Evolutionary conservation across 2,888 invertebrate genomes (phyloP), one percentile per base, ranked within the genome.

Genomic region (Tachina lurida): DNA sequence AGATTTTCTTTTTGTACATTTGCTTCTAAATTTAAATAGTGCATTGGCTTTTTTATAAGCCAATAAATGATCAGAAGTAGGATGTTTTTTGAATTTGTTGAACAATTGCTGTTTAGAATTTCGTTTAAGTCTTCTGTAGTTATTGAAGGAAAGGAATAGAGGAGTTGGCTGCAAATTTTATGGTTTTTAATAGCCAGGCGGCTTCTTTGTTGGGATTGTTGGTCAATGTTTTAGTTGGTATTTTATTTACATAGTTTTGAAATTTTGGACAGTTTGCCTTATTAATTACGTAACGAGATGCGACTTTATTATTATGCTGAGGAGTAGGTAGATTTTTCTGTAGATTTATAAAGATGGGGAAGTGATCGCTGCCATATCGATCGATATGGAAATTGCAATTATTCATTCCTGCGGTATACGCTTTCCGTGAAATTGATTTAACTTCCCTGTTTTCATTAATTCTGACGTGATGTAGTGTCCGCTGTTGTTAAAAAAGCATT

Each of bases 321-420:
- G 10, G 8, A n/a, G 19, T 19, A 56, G 10, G 47, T n/a, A n/a
- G 54, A 3, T 9, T 10, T 80, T 49, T 58, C 31, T 60, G n/a
- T n/a, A n/a, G n/a, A n/a, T n/a, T n/a, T n/a, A n/a, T n/a, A n/a
- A n/a, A n/a, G n/a, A n/a, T n/a, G 54, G 84, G 84, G 19, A 60
- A 84, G 17, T 84, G 80, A 54, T 84, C 84, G 17, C 80, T 80
- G 15, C 80, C 76, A 45, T 80, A 63, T n/a, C 75, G 56, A 10
- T 84, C 62, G 12, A 56, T 17, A 19, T 75, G n/a, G n/a, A n/a
- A n/a, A n/a, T n/a, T n/a, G n/a, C n/a, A n/a, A n/a, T n/a, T n/a
- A n/a, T n/a, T n/a, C n/a, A n/a, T n/a, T n/a, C n/a, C n/a, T n/a
- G n/a, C n/a, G n/a, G n/a, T n/a, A n/a, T n/a, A n/a, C n/a, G n/a